Conservation (phyloP, 2,797 vertebrate species). For the Hemibagrus guttatus region DNA sequence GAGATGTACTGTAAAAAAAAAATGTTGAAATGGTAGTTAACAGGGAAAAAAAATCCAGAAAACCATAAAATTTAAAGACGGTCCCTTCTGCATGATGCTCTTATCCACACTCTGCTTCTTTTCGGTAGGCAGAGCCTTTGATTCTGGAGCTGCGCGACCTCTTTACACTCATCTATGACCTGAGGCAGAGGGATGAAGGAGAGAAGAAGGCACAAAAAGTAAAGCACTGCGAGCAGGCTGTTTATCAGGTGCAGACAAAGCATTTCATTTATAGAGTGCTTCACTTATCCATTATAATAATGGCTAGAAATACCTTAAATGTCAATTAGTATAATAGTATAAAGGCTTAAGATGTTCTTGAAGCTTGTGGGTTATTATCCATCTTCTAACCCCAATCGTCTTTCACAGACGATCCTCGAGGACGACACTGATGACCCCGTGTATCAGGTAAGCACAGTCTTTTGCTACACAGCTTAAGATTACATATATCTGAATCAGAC, state of each 20-base stretch:
- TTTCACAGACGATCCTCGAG: constrained; percentile 95
- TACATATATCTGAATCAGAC: not conserved
- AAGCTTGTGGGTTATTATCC: constrained; percentile 16
- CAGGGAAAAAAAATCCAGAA: not conserved
- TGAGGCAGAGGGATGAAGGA: constrained; percentile 96
- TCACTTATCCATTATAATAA: not conserved
- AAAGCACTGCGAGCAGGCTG: constrained; percentile 96
- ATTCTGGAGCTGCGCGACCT: constrained; percentile 96
- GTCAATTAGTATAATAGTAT: not conserved
- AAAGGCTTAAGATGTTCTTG: not conserved
- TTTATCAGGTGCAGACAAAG: constrained; percentile 87
- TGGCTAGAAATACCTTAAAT: not conserved
- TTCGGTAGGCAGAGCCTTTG: constrained; percentile 89
- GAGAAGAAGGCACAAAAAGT: constrained; percentile 98
- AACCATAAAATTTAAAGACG: not conserved
- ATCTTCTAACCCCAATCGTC: constrained; percentile 72
- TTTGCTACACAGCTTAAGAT: not conserved
- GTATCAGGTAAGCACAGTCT: constrained; percentile 88
- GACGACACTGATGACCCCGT: constrained; percentile 98
- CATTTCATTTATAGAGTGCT: not conserved
- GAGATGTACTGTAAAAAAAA: not conserved
- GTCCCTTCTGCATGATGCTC: not conserved
- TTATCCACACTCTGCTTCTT: not conserved
- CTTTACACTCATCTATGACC: constrained; percentile 97
- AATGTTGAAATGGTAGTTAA: not conserved